Percentiles rank a stretch among this genome's conserved stretches.
These are phyloP conservation scores for Yponomeuta malinellus DNA, from an alignment of 2,888 invertebrate species.

Conservation along the genomic window DNA sequence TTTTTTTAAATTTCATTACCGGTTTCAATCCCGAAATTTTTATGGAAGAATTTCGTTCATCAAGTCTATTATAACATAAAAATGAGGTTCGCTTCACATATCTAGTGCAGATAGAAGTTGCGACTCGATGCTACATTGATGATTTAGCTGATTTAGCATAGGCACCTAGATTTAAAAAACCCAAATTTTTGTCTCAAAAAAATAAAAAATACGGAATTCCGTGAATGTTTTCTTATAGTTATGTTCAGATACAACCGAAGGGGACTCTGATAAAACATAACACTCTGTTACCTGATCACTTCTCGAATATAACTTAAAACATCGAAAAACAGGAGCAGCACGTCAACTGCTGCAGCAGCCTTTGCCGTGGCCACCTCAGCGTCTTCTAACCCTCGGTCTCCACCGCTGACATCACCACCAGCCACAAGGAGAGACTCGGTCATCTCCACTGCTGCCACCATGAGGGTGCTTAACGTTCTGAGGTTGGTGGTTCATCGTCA, in stretches of 20 bases:
- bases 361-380: constrained; percentile 95
- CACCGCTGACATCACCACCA: constrained; percentile 70
- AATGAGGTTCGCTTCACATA: too few relatives aligned
- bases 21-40: too few relatives aligned
- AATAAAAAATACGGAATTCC: neutral
- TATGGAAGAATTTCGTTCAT: too few relatives aligned
- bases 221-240: neutral
- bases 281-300: neutral
- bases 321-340: constrained; percentile 79
- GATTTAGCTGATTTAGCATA: too few relatives aligned
- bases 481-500: constrained; percentile 48
- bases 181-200: too few relatives aligned
- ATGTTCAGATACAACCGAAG: too few relatives aligned
- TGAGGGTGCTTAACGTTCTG: constrained; percentile 92
- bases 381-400: constrained; percentile 87
- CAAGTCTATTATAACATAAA: too few relatives aligned
- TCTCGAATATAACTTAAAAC: neutral
- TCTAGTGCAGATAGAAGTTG: too few relatives aligned
- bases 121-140: too few relatives aligned
- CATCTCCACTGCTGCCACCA: constrained; percentile 94
- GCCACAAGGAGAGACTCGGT: constrained; percentile 79
- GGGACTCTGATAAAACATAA: neutral
- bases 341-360: constrained; percentile 90
- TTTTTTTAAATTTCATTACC: too few relatives aligned
- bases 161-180: too few relatives aligned